These are phyloP conservation scores for Strix occidentalis DNA, from an alignment of 2,797 vertebrate genomes.

Conservation along the genomic window DNA sequence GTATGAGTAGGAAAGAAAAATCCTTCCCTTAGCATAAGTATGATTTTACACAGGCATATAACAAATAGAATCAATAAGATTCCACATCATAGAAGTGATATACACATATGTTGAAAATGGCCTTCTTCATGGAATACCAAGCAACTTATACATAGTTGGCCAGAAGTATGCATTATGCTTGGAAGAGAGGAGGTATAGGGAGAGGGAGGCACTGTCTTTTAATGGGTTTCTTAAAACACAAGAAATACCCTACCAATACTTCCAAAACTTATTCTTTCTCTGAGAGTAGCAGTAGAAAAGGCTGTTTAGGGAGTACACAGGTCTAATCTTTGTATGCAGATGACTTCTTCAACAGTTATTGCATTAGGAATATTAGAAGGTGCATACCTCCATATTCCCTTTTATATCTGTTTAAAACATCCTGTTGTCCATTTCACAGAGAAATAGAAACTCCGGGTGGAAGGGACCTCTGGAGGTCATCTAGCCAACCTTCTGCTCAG, in stretches of 20 bases:
- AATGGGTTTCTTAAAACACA: background rate
- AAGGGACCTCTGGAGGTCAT: background rate
- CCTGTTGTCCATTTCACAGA: background rate
- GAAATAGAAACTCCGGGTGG: background rate
- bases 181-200: background rate
- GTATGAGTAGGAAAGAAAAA: background rate
- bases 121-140: background rate
- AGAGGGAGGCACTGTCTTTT: background rate
- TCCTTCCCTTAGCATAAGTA: background rate
- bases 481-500: background rate
- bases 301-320: background rate
- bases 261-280: background rate
- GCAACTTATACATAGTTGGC: too few species aligned
- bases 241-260: background rate
- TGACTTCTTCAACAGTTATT: background rate
- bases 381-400: background rate
- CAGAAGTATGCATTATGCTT: background rate
- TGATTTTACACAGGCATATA: background rate
- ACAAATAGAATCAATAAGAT: background rate
- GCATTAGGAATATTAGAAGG: background rate
- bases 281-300: background rate
- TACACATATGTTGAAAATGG: background rate
- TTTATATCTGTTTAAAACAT: background rate
- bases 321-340: background rate
- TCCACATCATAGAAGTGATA: background rate